phyloP scores from a whole-genome alignment of 2,113 vertebrate genomes.

The Nothocercus nigrocapillus region DNA sequence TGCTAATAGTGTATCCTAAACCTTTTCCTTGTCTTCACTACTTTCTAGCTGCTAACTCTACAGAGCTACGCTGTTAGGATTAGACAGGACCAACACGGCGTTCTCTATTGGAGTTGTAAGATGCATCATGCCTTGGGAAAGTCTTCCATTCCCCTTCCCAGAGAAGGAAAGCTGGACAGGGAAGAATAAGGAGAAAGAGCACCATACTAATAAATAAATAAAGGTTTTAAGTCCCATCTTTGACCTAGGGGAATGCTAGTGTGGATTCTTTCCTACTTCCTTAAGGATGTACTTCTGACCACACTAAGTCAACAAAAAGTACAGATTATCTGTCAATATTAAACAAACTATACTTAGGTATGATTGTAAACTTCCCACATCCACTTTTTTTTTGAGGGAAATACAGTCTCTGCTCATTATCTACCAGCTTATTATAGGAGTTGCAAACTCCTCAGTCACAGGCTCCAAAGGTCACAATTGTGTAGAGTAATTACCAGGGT shows the following conservation, averaged over 20 bases:
- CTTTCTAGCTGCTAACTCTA: not conserved
- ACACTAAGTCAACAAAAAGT: not conserved
- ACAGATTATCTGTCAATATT: not conserved
- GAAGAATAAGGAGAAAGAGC: not conserved
- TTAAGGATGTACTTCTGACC: not conserved
- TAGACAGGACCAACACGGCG: not conserved
- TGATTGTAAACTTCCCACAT: not conserved
- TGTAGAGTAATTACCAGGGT: not conserved
- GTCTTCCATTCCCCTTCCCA: not conserved
- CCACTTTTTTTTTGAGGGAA: not conserved
- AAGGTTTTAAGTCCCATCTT: not conserved
- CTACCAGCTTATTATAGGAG: not conserved
- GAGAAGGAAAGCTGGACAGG: not conserved
- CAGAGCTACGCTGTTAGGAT: not conserved
- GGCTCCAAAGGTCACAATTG: not conserved
- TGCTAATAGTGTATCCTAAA: not conserved
- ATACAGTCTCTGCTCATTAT: not conserved
- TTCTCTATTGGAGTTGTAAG: not conserved
- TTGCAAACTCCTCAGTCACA: not conserved
- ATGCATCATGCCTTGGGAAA: not conserved
- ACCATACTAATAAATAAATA: not conserved
- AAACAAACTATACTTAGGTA: not conserved
- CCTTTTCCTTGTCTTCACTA: not conserved
- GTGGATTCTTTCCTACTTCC: not conserved
- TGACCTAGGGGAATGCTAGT: not conserved